Evolutionary conservation across 1,140 invertebrate species (phyloP), one percentile per base, ranked within the genome.

Genomic region (Coelopa frigida): DNA sequence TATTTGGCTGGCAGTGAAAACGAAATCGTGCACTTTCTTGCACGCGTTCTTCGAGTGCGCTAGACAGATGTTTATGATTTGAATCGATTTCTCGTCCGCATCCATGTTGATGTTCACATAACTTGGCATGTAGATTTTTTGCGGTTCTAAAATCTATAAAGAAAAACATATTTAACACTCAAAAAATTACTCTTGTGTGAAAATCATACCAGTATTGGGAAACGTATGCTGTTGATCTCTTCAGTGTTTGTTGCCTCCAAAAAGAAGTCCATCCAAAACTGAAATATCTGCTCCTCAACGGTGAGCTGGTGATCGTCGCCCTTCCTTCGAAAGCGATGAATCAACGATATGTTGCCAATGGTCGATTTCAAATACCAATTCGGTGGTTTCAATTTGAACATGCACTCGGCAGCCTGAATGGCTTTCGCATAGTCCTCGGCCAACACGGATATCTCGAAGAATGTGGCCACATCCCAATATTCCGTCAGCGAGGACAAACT

Each of bases 391-490:
- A 99, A 72, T 73, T 91, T 94, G 61, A 97, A 98, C 96, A 99
- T 99, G 67, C 90, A 96, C 68, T 97, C 91, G 3, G 96, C 92
- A 14, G 95, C 96, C 74, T 98, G 91, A 56, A 94, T 88, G 5
- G 96, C 95, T 73, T 98, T 98, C 4, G 83, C 77, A 72, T 97
- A 99, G 70, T 99, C 92, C 71, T 98, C 90, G 12, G 94, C 94
- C 12, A 99, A 72, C 1, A 99, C 95, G 44, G 90, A 94, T 45
- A 99, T 98, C 73, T 99, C 97, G 72, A 99, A 99, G 73, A 98
- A 99, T 2, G 95, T 99, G 0, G 97, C 97, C 6, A 99, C 94
- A 73, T 97, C 94, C 97, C 97, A 99, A 65, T 99, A 99, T 61
- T 99, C 95, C 57, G 87, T 88, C 3, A 99, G 72, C 15, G 88